Base-by-base conservation (phyloP, 2,797 vertebrate species). In the Megaceryle alcyon region DNA sequence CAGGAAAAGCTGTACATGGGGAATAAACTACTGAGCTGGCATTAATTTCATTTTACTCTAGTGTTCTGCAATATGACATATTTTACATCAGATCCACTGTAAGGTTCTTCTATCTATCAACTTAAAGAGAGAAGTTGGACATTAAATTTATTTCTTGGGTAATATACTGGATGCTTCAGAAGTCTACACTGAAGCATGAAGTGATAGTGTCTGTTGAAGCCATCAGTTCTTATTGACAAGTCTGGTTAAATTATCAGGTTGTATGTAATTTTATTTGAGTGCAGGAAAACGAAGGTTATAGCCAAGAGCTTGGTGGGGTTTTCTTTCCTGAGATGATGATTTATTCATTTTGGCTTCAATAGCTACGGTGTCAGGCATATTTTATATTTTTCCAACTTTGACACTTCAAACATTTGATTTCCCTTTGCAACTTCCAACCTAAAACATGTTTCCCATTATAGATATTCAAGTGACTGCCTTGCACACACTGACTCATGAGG, bases 201-300 rank as follows among this genome's bases (percentile, higher is more conserved):
- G 96, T 94, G 95, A 93, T 95, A 95, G 91, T 94, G 96, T 94
- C 97, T 97, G 97, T 85, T 91, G 97, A 97, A 97, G 94, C 87
- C 95, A 97, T 97, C 97, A 96, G 87, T 81, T 94, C 92, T 95
- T 96, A 98, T 97, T 98, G 97, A 98, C 97, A 98, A 97, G 96
- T 97, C 97, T 98, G 97, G 97, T 97, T 97, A 97, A 97, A 98
- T 98, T 98, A 98, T 98, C 97, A 97, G 96, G 96, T 98, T 98
- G 97, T 97, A 97, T 92, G 95, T 97, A 97, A 97, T 97, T 97
- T 97, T 97, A 96, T 97, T 97, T 97, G 96, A 97, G 92, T 82
- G 95, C 97, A 97, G 97, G 97, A 98, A 98, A 98, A 98, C 92
- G 96, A 96, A 95, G 86, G 94, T 95, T 97, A 96, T 95, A 97